A percentile compares a stretch with the other conserved stretches of the same genome.
Evolutionary conservation across 2,888 invertebrate genomes (phyloP).

Genomic region (Schizaphis graminum): DNA sequence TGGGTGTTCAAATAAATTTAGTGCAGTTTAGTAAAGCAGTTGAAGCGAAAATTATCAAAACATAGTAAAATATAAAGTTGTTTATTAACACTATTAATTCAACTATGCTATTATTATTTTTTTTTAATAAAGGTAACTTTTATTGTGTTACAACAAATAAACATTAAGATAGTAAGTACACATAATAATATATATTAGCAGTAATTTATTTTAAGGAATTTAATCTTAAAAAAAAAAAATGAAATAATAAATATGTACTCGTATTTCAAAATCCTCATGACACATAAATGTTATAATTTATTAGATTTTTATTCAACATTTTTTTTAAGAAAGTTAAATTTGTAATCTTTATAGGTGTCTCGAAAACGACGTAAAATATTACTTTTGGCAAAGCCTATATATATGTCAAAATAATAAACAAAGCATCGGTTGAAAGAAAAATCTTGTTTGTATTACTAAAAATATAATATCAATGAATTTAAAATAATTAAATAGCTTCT

Average conservation of each 20-base stretch:
- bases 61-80: not conserved
- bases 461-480: slow-evolving; percentile 17
- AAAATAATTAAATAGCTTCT: slow-evolving; percentile 19
- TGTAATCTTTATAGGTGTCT: slow-evolving; percentile 43
- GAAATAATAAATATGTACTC: slow-evolving; percentile 11
- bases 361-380: slow-evolving; percentile 54
- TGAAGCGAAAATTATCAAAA: not conserved
- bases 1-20: too few species aligned
- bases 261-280: slow-evolving; percentile 29
- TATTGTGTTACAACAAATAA: not conserved
- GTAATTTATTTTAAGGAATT: slow-evolving; percentile 45
- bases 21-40: too few species aligned
- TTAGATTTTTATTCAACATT: slow-evolving; percentile 43
- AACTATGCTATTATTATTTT: not conserved
- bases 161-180: not conserved
- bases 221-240: slow-evolving; percentile 18
- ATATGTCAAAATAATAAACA: slow-evolving; percentile 48
- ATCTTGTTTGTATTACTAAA: not conserved
- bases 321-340: slow-evolving; percentile 54
- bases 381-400: slow-evolving; percentile 59
- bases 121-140: not conserved
- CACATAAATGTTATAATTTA: slow-evolving; percentile 59
- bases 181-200: not conserved
- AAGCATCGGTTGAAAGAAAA: slow-evolving; percentile 17
- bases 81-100: not conserved